phyloP scores from a whole-genome alignment of 2,113 vertebrate species.

The Cyanoderma ruficeps region DNA sequence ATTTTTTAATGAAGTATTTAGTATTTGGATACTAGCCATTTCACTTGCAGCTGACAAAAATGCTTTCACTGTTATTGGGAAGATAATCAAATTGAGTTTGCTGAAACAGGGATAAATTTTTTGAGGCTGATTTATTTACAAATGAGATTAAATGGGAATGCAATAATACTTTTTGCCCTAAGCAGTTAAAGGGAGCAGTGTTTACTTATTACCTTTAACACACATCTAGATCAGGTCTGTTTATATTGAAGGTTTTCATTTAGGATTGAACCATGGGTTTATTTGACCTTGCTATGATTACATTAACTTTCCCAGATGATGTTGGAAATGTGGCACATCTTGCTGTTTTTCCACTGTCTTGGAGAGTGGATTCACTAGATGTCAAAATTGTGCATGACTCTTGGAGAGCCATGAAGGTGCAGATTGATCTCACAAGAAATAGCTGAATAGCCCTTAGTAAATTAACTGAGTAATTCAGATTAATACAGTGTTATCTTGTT shows the following conservation, averaged over 20 bases:
- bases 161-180: not conserved
- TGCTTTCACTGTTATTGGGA: not conserved
- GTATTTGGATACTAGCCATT: not conserved
- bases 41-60: not conserved
- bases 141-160: not conserved
- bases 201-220: not conserved
- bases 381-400: not conserved
- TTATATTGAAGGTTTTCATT: not conserved
- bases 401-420: not conserved
- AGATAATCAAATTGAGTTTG: not conserved
- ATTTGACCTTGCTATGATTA: not conserved
- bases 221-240: not conserved
- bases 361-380: not conserved
- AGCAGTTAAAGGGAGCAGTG: not conserved
- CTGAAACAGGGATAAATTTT: not conserved
- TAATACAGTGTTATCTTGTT: not conserved
- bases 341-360: not conserved
- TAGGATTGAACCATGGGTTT: not conserved
- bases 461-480: not conserved
- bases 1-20: not conserved
- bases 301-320: not conserved
- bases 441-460: not conserved
- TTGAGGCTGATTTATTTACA: not conserved
- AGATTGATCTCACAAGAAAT: not conserved
- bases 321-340: not conserved